Evolutionary conservation across 2,113 vertebrate species (phyloP).

Genomic region (Coryphaenoides rupestris): DNA sequence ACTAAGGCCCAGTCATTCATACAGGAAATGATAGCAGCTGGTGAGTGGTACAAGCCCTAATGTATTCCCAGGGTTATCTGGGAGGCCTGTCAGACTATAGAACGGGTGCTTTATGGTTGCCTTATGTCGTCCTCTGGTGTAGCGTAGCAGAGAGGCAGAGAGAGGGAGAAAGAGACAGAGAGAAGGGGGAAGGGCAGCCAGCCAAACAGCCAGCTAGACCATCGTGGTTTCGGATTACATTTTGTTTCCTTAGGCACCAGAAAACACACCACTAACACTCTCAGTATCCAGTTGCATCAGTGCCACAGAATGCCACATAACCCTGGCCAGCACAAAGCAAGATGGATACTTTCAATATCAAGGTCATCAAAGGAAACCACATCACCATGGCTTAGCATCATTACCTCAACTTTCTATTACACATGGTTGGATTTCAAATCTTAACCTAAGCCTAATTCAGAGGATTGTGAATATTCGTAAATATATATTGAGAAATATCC

Average conservation of each 20-base stretch:
- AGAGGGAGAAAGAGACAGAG: no score
- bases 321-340: slow-evolving; percentile 41
- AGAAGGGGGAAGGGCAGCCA: slow-evolving; percentile 50
- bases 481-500: no score
- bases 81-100: slow-evolving; percentile 46
- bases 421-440: no score
- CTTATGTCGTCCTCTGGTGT: slow-evolving; percentile 43
- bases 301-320: slow-evolving; percentile 49
- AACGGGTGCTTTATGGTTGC: slow-evolving; percentile 43
- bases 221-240: slow-evolving; percentile 61
- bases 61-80: slow-evolving; percentile 51
- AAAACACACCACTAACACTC: slow-evolving; percentile 60
- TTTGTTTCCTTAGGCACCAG: slow-evolving; percentile 64
- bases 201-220: slow-evolving; percentile 22
- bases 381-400: no score
- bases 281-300: slow-evolving; percentile 57
- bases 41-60: slow-evolving; percentile 19
- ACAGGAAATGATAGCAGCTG: slow-evolving; percentile 38
- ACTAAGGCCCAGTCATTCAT: slow-evolving; percentile 10
- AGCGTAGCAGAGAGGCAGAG: not conserved
- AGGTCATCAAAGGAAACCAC: slow-evolving; percentile 12
- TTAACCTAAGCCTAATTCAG: no score
- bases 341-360: not conserved
- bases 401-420: no score
- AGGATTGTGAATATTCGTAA: no score